phyloP scores from a whole-genome alignment of 1,140 invertebrate genomes.

The Cydia splendana region DNA sequence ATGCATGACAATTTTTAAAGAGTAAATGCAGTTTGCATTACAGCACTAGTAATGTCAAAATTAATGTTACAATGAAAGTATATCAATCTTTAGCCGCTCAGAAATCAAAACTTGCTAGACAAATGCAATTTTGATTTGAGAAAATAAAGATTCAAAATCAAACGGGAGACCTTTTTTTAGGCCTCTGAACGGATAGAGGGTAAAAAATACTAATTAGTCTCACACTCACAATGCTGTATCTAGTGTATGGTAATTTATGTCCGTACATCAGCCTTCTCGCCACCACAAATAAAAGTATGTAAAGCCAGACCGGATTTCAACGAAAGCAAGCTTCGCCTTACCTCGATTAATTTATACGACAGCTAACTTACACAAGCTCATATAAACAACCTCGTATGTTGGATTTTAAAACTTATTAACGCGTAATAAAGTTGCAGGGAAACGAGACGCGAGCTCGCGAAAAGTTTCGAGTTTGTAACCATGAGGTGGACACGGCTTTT shows the following conservation, averaged over 20 bases:
- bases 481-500: conserved; percentile 43
- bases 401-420: neutral
- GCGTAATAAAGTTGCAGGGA: neutral
- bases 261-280: conserved; percentile 29
- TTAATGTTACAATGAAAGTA: no score
- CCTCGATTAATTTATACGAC: conserved; percentile 49
- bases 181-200: no score
- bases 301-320: conserved; percentile 57
- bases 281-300: conserved; percentile 48
- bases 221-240: neutral
- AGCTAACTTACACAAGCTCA: conserved; percentile 33
- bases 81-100: no score
- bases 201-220: no score
- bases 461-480: conserved; percentile 20
- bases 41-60: no score
- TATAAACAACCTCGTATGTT: neutral
- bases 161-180: no score
- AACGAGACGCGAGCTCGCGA: neutral
- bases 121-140: no score
- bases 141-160: no score
- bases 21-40: no score
- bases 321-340: conserved; percentile 49
- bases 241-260: neutral
- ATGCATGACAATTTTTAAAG: no score
- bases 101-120: no score